Evolutionary conservation across 2,113 vertebrate genomes (phyloP), one percentile per base, ranked within the genome.

Genomic region (Equus przewalskii): DNA sequence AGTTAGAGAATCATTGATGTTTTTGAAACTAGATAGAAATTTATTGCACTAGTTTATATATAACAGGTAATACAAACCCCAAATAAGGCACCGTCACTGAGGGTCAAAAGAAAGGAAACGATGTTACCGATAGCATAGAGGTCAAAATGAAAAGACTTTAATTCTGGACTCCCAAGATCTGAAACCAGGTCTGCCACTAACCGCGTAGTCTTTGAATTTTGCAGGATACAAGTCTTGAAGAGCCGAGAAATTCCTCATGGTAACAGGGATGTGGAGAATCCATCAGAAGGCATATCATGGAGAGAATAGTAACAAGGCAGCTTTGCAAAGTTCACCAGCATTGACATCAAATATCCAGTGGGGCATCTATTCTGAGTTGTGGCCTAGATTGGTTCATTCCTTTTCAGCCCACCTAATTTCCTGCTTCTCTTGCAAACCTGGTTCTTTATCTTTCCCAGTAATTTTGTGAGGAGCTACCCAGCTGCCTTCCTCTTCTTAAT

Each of bases 271-370:
- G 11, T 36, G 18, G 5, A 67, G 14, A 67, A n/a, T 14, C 11
- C 21, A 33, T 13, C 22, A 60, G 26, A n/a, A 33, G 24, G 46
- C 49, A 21, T 41, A 6, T 6, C 2, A 11, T 5, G 15, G 54
- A 41, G 0, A 64, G 7, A 16, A 44, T 2, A 30, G 8, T 41
- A 41, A 8, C 58, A 36, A 7, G 7, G 18, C 36, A 86, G 0
- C 1, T 72, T 86, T 1, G 0, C 41, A 15, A 46, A 14, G 33
- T 19, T 86, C 36, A 24, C 4, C 36, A 54, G 2, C 30, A 81
- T 6, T 64, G 9, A 4, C 24, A 49, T 41, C 30, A n/a, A 5
- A 15, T 22, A 1, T 75, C 12, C 21, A 56, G 41, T 33, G 26
- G 4, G 10, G 11, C n/a, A n/a, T 44, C 60, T 67, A 1, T 82